These are phyloP conservation scores for Beaufortia kweichowensis DNA, from an alignment of 2,113 vertebrate species.

Conservation along the genomic window DNA sequence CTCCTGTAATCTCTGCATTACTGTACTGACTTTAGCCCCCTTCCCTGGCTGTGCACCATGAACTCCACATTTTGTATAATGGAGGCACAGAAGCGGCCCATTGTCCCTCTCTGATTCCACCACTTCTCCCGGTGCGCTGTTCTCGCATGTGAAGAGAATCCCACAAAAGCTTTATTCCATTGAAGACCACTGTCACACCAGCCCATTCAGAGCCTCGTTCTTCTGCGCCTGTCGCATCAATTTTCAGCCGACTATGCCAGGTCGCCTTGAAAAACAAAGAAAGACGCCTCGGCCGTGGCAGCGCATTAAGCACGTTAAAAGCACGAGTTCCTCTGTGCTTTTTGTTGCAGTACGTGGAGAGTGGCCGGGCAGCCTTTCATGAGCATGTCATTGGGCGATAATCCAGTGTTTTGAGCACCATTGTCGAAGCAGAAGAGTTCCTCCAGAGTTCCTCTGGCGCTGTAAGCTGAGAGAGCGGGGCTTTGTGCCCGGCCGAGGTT, in stretches of 20 bases:
- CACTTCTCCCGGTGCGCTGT: slow-evolving; percentile 48
- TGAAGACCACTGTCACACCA: slow-evolving; percentile 47
- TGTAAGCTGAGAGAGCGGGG: slow-evolving; percentile 23
- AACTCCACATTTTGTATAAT: slow-evolving; percentile 20
- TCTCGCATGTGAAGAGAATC: slow-evolving; percentile 29
- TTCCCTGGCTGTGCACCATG: slow-evolving; percentile 23
- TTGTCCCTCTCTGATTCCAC: slow-evolving; percentile 43
- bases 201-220: slow-evolving; percentile 42
- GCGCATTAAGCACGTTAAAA: slow-evolving; percentile 50
- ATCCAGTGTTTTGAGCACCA: slow-evolving; percentile 50
- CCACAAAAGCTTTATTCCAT: slow-evolving; percentile 29
- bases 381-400: slow-evolving; percentile 53
- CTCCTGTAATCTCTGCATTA: slow-evolving; percentile 58
- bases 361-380: slow-evolving; percentile 49
- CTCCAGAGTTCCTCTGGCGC: slow-evolving; percentile 50
- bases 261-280: slow-evolving; percentile 40
- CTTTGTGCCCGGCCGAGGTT: slow-evolving; percentile 47
- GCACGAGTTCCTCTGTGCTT: slow-evolving; percentile 37
- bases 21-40: slow-evolving; percentile 50
- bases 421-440: slow-evolving; percentile 48
- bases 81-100: slow-evolving; percentile 36
- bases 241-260: slow-evolving; percentile 38
- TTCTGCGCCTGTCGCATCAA: slow-evolving; percentile 57
- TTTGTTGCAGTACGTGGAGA: slow-evolving; percentile 35
- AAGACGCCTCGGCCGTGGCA: slow-evolving; percentile 34